Conservation (phyloP, 2,113 vertebrate genomes). For the Saccopteryx leptura region DNA sequence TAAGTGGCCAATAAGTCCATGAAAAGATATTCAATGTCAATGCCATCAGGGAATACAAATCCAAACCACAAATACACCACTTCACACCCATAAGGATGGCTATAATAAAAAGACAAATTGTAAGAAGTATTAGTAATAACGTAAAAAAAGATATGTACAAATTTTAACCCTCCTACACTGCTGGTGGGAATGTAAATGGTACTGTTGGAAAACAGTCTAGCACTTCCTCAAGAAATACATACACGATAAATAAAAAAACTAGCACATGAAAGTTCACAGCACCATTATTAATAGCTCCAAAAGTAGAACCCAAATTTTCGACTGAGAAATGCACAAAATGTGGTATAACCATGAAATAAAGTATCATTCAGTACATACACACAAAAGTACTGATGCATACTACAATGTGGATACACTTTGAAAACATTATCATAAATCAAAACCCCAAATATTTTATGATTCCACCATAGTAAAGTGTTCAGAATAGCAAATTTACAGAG, state of each 20-base stretch:
- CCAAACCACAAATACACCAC: background rate
- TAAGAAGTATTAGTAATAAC: background rate
- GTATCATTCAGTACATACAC: background rate
- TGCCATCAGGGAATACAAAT: background rate
- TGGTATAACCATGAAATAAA: background rate
- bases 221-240: background rate
- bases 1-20: background rate
- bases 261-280: background rate
- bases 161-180: background rate
- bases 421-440: background rate
- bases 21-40: background rate
- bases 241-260: constrained; percentile 3
- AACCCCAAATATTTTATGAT: background rate
- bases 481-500: background rate
- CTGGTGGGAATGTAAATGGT: background rate
- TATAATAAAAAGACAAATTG: background rate
- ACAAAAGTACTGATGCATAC: background rate
- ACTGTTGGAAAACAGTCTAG: background rate
- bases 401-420: background rate
- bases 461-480: constrained; percentile 2
- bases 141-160: background rate
- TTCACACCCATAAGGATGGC: background rate
- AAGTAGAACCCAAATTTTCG: background rate
- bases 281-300: background rate
- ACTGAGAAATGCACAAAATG: background rate